Evolutionary conservation across 2,797 vertebrate species (phyloP), one percentile per base, ranked within the genome.

Genomic region (Sebastes diploproa): DNA sequence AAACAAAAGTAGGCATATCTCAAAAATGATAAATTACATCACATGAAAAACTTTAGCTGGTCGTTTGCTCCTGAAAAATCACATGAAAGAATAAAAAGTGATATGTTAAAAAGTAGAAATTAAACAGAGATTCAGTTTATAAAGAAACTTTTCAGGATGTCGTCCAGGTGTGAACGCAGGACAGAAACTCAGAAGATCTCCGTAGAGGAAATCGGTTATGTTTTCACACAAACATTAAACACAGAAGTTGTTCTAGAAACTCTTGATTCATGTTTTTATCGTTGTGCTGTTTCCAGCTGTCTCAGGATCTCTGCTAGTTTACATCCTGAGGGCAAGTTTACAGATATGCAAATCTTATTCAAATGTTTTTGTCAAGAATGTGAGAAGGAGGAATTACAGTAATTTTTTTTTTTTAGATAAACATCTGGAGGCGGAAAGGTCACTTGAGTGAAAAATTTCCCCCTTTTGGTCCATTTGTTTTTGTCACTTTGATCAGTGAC

Each of bases 321-420:
- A 14, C 16, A 4, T 20, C 58, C 69, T 12, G 4, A 58, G 25
- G 74, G 14, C 1, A 13, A 2, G 13, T 60, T 46, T 54, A 63
- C 27, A 59, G 64, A 3, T n/a, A 88, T 64, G 77, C 79, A 89
- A 86, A 89, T 86, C 50, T 61, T 78, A 86, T 76, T 81, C 78
- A 89, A 88, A 89, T 75, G 1, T 50, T 59, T n/a, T 34, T 16
- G 38, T 75, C 23, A 78, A 23, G 62, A 76, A 73, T 71, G 65
- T 64, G 34, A 25, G 5, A 12, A 3, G 23, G 22, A 23, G 5
- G 27, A 71, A 6, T 50, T 4, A 23, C 13, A 22, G 61, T 30
- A 16, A 67, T 55, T 29, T 42, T 6, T 42, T 16, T 42, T 42
- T 60, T 6, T 1, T 2, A 16, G 14, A 25, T 3, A 66, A 66